These are phyloP conservation scores for Diadegma fenestrale DNA, from an alignment of 2,888 invertebrate species.

Conservation along the genomic window DNA sequence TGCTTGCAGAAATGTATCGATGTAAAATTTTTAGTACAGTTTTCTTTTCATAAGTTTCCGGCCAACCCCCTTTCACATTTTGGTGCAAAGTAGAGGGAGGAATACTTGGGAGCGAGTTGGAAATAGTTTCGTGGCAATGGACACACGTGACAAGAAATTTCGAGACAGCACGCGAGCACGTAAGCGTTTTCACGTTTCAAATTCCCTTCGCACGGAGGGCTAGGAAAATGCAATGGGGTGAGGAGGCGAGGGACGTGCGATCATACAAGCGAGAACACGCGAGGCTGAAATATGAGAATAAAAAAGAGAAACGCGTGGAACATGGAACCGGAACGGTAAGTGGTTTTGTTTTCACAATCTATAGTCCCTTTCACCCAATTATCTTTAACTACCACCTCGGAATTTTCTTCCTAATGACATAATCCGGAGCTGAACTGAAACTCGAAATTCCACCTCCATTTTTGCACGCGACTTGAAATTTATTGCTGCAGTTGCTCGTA, in stretches of 20 bases:
- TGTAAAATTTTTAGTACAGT: not conserved
- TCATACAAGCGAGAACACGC: constrained; percentile 22
- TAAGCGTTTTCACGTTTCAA: constrained; percentile 53
- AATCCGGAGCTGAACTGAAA: constrained; percentile 21
- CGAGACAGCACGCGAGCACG: constrained; percentile 48
- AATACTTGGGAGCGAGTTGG: constrained; percentile 32
- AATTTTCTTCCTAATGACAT: constrained; percentile 27
- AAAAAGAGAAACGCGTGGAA: constrained; percentile 1
- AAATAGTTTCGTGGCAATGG: constrained; percentile 29
- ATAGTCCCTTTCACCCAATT: constrained; percentile 33
- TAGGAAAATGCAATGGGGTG: not conserved
- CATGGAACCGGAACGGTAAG: constrained; percentile 46
- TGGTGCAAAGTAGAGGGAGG: constrained; percentile 27
- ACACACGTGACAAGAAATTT: constrained; percentile 45
- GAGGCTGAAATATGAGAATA: constrained; percentile 22
- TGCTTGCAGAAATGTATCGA: not conserved
- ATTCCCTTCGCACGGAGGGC: constrained; percentile 21
- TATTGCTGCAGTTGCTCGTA: not conserved
- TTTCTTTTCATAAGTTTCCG: not conserved
- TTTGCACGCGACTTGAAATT: not conserved
- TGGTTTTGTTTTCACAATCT: constrained; percentile 40
- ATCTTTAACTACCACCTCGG: constrained; percentile 23
- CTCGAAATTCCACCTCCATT: not conserved
- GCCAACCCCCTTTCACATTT: not conserved
- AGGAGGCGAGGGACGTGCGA: constrained; percentile 4